Conservation (phyloP, 2,888 invertebrate genomes). For the Folsomia manolachei region DNA sequence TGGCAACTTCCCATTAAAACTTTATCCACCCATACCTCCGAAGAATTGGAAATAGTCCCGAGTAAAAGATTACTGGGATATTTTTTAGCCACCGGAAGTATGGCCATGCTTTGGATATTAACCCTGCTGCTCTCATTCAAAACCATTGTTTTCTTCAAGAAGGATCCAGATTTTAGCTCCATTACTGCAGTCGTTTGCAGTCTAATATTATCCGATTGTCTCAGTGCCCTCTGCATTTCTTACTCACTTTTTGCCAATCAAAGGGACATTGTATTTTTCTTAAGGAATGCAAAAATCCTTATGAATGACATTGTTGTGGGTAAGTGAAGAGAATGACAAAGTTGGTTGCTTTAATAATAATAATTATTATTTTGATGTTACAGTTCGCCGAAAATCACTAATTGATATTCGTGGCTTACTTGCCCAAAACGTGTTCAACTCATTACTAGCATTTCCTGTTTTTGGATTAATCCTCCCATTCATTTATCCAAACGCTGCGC, state of each 20-base stretch:
- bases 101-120: background rate
- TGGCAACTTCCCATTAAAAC: constrained; percentile 2
- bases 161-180: background rate
- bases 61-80: background rate
- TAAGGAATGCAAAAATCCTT: background rate
- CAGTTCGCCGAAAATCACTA: background rate
- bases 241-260: background rate
- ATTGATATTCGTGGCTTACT: background rate
- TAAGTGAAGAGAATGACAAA: too few relatives aligned
- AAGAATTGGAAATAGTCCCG: background rate
- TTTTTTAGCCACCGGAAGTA: background rate
- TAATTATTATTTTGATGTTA: too few relatives aligned
- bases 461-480: background rate
- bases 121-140: background rate
- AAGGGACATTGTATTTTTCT: background rate
- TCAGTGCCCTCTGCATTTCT: background rate
- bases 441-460: background rate
- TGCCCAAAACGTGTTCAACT: background rate
- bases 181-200: background rate
- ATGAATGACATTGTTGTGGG: background rate
- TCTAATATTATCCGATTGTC: background rate
- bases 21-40: too few relatives aligned
- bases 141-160: background rate
- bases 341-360: too few relatives aligned
- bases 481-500: background rate